phyloP scores from a whole-genome alignment of 2,797 vertebrate species.

The Sphenopsis melanotis region DNA sequence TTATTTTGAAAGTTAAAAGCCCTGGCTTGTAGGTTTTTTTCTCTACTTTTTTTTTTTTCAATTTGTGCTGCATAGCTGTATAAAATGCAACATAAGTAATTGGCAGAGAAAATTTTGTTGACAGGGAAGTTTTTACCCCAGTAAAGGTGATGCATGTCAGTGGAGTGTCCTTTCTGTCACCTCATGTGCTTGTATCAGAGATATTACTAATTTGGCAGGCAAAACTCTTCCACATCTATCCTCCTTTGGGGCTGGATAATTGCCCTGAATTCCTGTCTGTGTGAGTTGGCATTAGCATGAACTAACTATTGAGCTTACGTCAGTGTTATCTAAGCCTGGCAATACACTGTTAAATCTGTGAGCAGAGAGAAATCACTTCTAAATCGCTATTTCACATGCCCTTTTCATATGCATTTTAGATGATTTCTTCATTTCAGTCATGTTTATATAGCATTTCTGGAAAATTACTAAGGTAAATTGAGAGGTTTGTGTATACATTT shows the following conservation, averaged over 20 bases:
- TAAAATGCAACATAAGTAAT: conserved; percentile 18
- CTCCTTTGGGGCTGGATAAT: conserved; percentile 5
- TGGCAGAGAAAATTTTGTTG: not conserved
- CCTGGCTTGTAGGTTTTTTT: not conserved
- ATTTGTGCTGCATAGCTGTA: not conserved
- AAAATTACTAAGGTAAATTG: not conserved
- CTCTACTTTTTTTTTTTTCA: not conserved
- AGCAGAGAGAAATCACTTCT: not conserved
- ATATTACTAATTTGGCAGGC: conserved; percentile 38
- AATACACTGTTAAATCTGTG: not conserved
- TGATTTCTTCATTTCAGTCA: not conserved
- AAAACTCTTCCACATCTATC: conserved; percentile 33
- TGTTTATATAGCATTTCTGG: not conserved
- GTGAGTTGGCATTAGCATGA: conserved; percentile 4
- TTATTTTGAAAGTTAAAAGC: not conserved
- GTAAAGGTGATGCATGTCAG: conserved; percentile 5
- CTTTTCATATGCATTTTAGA: not conserved
- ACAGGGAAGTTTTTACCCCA: not conserved
- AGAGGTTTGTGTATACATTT: not conserved
- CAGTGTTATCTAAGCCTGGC: conserved; percentile 27
- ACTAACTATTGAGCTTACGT: conserved; percentile 20
- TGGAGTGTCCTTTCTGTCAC: not conserved
- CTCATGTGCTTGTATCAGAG: not conserved
- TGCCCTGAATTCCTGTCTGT: conserved; percentile 26
- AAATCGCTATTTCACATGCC: not conserved